Evolutionary conservation across 2,113 vertebrate species (phyloP), one percentile per base, ranked within the genome.

Genomic region (Polyodon spathula): DNA sequence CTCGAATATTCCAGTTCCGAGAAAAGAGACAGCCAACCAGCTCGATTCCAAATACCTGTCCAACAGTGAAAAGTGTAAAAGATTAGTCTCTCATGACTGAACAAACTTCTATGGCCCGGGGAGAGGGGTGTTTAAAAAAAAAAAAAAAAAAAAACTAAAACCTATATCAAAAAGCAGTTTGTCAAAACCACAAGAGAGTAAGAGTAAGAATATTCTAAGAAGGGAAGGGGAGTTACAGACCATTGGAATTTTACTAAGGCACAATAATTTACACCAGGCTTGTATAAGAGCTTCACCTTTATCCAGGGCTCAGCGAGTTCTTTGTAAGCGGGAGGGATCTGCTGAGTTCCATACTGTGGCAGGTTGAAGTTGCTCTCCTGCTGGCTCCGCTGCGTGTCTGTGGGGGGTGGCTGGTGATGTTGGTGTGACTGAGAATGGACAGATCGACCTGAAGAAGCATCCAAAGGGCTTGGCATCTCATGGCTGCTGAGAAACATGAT

Each of bases 1-100:
- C 92, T 71, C 92, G 71, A 72, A 94, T 86, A 81, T 90, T 93
- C 92, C 92, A 94, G 89, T 93, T 93, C 65, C 89, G 85, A 75
- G 92, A 94, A 84, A 94, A 94, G 66, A 94, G 90, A 76, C 90
- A 94, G 76, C 91, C 89, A 54, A 93, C 91, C 64, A 94, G 79
- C 68, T 94, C 92, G 78, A 88, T 85, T 67, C 92, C 92, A 73
- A 94, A 93, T 39, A 91, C 89, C 92, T 94, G n/a, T n/a, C n/a
- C n/a, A n/a, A n/a, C n/a, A n/a, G n/a, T n/a, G n/a, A n/a, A n/a
- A n/a, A 43, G 40, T 39, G 1, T 39, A 4, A 44, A 63, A 51
- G 15, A 61, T 41, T 62, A 76, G 39, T 67, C 9, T n/a, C n/a
- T n/a, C n/a, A n/a, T n/a, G n/a, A n/a, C n/a, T n/a, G n/a, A n/a